phyloP scores from a whole-genome alignment of 2,888 invertebrate genomes.

The Andrena trimmerana region DNA sequence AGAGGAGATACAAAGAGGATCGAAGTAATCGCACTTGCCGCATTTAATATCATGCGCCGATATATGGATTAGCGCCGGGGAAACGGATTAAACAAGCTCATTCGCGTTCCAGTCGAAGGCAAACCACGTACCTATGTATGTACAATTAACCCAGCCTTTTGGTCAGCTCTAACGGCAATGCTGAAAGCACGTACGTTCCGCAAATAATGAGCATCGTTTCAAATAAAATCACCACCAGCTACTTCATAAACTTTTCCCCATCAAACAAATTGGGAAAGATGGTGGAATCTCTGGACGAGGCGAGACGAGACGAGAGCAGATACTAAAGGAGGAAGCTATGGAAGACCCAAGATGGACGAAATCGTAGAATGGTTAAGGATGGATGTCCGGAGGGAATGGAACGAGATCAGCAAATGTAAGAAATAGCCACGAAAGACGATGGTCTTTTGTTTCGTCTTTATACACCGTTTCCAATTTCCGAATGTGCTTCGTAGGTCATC shows the following conservation, averaged over 20 bases:
- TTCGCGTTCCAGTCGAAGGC: background rate
- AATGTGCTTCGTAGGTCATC: slow-evolving; percentile 60
- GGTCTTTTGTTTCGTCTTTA: slow-evolving; percentile 61
- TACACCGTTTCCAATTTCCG: background rate
- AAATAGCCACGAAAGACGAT: slow-evolving; percentile 33
- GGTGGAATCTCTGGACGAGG: background rate
- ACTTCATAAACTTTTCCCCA: background rate
- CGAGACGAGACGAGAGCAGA: background rate
- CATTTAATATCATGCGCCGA: background rate
- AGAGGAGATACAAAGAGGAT: background rate
- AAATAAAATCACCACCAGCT: background rate
- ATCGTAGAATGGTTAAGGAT: slow-evolving; percentile 50
- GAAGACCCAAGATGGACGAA: slow-evolving; percentile 24
- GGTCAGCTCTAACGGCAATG: background rate
- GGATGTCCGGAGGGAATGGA: slow-evolving; percentile 34
- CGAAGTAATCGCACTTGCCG: background rate
- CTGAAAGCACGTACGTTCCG: background rate
- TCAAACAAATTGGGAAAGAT: background rate
- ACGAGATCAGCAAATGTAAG: slow-evolving; percentile 19
- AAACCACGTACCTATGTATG: background rate
- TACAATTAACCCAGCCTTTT: slow-evolving; percentile 4
- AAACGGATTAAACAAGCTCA: slow-evolving; percentile 10
- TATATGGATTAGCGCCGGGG: background rate
- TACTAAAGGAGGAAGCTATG: slow-evolving; percentile 2
- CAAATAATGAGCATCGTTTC: background rate